Conservation (phyloP, 2,797 vertebrate species). For the Chiloscyllium punctatum region DNA sequence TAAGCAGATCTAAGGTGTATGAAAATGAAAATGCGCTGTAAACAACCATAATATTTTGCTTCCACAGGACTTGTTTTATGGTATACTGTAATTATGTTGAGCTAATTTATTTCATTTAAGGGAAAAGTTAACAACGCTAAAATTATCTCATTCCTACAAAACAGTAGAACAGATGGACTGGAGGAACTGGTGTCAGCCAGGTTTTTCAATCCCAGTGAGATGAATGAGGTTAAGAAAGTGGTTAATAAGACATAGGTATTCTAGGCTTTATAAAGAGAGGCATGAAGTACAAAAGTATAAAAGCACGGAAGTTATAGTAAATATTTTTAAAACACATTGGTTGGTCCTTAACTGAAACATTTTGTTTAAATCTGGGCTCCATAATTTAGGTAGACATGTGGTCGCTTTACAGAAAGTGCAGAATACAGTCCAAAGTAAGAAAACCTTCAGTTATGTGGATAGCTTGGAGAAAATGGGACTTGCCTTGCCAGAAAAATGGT, state of each 20-base stretch:
- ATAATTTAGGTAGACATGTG: not conserved
- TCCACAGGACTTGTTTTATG: not conserved
- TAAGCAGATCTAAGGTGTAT: not conserved
- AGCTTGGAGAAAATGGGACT: not conserved
- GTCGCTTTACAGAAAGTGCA: not conserved
- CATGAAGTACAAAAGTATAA: not conserved
- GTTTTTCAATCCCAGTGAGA: not conserved
- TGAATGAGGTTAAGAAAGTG: not conserved
- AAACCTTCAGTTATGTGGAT: not conserved
- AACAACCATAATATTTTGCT: not conserved
- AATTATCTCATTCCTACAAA: not conserved
- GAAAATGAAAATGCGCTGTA: not conserved
- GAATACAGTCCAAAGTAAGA: not conserved
- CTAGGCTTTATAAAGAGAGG: not conserved
- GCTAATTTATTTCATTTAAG: not conserved
- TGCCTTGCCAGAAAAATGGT: not conserved
- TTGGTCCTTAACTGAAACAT: not conserved
- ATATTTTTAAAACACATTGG: not conserved
- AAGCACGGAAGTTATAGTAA: no score
- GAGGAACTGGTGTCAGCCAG: not conserved
- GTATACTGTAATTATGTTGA: not conserved
- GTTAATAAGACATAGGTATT: not conserved
- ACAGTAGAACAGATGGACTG: not conserved
- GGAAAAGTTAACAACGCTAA: not conserved
- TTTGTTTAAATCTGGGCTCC: not conserved